Base-by-base conservation (phyloP, 2,113 vertebrate species). In the Sialia sialis region DNA sequence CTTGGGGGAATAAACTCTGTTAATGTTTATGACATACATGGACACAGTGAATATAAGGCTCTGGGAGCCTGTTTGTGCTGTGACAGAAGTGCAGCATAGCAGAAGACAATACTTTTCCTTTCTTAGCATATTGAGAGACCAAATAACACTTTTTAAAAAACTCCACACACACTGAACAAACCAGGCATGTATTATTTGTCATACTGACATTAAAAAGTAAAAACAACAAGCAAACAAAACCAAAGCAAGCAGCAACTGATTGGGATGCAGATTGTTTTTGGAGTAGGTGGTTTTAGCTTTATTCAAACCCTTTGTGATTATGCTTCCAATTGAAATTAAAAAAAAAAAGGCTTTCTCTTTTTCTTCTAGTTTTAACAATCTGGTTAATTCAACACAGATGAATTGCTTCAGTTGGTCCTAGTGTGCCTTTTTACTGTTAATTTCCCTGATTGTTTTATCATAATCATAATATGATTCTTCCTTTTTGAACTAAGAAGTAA, bases 21-120 rank as follows among this genome's bases (percentile, higher is more conserved):
- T 34, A 62, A 66, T 44, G 39, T 21, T 39, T 70, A 36, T 79
- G 73, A 66, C 11, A 34, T 56, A 84, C 48, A 52, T 3, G 10
- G 44, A 67, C 30, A 60, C 39, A 68, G 36, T 58, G 77, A 91
- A 86, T 67, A 18, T 17, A 36, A 73, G 38, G 56, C n/a, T 86
- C 78, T 80, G 63, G 66, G 85, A 94, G 58, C 13, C 4, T 69
- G 63, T 52, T 90, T 69, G 25, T 76, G 15, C 16, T 52, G 44
- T 70, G 74, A 81, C 13, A 52, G 32, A 67, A 94, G 55, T 68
- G 30, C 72, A 64, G 56, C 36, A 76, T 58, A 92, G 64, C 26
- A 95, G 85, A 94, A 94, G 72, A 95, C 67, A 89, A 16, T 19
- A 58, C 6, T 39, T 91, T 27, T 91, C 25, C 46, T 95, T 95